Conservation (phyloP, 2,113 vertebrate species). For the Rhinogobius similis region DNA sequence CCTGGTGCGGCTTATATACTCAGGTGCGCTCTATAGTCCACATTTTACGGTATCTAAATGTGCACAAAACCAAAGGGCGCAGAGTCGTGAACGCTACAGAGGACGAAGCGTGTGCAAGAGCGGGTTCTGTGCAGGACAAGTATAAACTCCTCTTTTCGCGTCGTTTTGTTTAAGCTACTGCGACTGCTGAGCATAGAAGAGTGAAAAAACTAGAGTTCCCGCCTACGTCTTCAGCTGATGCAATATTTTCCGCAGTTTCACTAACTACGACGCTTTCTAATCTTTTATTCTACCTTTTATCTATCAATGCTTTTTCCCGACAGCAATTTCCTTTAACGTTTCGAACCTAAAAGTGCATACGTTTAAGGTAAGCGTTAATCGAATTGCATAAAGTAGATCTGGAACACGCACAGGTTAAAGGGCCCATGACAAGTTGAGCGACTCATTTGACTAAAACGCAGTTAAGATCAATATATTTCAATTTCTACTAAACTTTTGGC, state of each 20-base stretch:
- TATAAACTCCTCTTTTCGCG: no score
- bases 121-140: conserved; percentile 50
- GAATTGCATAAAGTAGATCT: not conserved
- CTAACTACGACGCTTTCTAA: conserved; percentile 20
- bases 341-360: not conserved
- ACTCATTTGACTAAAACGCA: no score
- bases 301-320: not conserved
- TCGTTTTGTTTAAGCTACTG: not conserved
- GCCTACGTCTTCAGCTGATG: not conserved
- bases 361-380: not conserved
- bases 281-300: not conserved
- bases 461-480: no score
- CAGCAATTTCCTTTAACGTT: not conserved
- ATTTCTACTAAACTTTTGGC: no score
- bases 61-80: conserved; percentile 32
- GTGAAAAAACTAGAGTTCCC: not conserved
- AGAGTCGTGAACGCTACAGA: conserved; percentile 58
- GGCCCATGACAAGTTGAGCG: no score
- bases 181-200: not conserved
- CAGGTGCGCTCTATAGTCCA: no score
- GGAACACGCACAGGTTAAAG: not conserved
- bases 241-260: not conserved
- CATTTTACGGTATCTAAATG: no score
- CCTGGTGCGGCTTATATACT: no score
- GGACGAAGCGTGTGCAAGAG: conserved; percentile 67